Base-by-base conservation (phyloP, 2,888 invertebrate species). In the Drosophila macrospina region DNA sequence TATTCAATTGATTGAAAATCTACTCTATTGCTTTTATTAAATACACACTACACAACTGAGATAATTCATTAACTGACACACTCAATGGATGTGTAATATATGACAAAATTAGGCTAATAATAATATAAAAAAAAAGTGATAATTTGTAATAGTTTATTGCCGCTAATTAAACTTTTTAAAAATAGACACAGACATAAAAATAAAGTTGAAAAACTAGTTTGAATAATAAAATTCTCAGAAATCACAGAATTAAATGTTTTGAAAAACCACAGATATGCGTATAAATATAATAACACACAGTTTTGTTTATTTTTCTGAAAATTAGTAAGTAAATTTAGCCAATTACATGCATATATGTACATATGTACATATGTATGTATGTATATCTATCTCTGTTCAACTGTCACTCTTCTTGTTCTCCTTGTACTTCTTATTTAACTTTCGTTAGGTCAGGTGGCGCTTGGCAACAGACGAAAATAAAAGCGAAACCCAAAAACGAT, bases 111-210 rank as follows among this genome's bases (percentile, higher is more conserved):
- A 69, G 47, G 51, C 44, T 44, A n/a, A n/a, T 7, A 13, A 10
- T 26, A 10, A 6, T 34, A 20, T 13, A 54, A 24, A 16, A 8
- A 4, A 32, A 56, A 37, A 76, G 72, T 63, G 72, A 52, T 74
- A 77, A 74, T 67, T 74, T 30, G 15, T 34, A 11, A 28, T 36
- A 11, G 42, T 45, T 36, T 36, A 3, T 42, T 16, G 41, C n/a
- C 41, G 42, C 65, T 76, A 74, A 76, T 74, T 75, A 47, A 61
- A 44, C 7, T 11, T 32, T 54, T 56, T 44, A 72, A 56, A 77
- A 57, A 63, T 77, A 72, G 30, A 24, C 34, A 5, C 36, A 69
- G 32, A 60, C 39, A 56, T 8, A 11, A 42, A 42, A 66, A 60
- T 28, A 34, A 55, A 26, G 66, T 54, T 36, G 37, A 42, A 30